Evolutionary conservation across 1,140 invertebrate genomes (phyloP).

Genomic region (Epicauta chinensis): DNA sequence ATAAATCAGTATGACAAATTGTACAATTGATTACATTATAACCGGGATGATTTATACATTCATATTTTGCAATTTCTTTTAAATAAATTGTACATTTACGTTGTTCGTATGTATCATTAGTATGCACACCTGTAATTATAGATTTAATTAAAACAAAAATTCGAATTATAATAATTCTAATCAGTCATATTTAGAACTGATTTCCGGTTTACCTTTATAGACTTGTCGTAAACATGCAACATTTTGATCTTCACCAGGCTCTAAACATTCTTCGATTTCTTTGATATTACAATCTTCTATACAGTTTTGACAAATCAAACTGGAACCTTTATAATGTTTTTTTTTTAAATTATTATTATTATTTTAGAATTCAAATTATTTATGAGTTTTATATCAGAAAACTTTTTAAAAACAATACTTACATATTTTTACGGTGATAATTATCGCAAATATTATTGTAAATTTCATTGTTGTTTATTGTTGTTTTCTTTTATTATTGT

Average conservation of each 20-base stretch:
- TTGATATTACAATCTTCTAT: neutral
- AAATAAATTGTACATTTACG: constrained; percentile 6
- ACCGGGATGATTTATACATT: neutral
- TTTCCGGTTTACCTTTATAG: constrained; percentile 1
- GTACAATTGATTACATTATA: neutral
- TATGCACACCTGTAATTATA: too few species aligned
- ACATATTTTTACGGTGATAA: too few species aligned
- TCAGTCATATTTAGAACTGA: too few species aligned
- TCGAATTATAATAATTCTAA: too few species aligned
- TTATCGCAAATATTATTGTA: too few species aligned
- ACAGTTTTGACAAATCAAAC: constrained; percentile 7
- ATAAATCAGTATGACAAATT: neutral
- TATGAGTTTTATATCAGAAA: too few species aligned
- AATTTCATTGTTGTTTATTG: too few species aligned
- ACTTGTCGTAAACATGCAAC: constrained; percentile 3
- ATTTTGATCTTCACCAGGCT: constrained; percentile 3
- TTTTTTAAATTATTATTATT: too few species aligned
- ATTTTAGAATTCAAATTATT: too few species aligned
- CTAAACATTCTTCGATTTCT: constrained; percentile 1
- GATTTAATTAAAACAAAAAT: too few species aligned
- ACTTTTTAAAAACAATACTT: too few species aligned
- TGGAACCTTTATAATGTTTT: constrained; percentile 4
- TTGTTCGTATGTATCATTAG: neutral
- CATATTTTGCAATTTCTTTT: constrained; percentile 1
- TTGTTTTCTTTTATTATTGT: too few species aligned